A percentile compares a stretch with the other conserved stretches of the same genome.
Evolutionary conservation across 2,113 vertebrate genomes (phyloP).

Genomic region (Bos javanicus): DNA sequence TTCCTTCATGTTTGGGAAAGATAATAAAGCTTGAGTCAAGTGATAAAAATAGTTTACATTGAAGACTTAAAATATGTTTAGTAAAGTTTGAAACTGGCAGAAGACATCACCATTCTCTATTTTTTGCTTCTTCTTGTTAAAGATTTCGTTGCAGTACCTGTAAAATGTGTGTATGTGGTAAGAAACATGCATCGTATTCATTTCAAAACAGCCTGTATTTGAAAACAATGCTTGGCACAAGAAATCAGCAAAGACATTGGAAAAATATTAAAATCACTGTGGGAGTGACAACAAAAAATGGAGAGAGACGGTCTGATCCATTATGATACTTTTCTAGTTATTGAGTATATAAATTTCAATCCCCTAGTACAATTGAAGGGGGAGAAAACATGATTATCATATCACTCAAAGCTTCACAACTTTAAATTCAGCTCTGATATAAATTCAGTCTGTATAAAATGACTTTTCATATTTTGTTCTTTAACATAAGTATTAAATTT

Average conservation of each 20-base stretch:
- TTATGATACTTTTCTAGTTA: conserved; percentile 86
- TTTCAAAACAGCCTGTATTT: conserved; percentile 80
- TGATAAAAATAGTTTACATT: conserved; percentile 70
- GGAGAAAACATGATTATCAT: conserved; percentile 81
- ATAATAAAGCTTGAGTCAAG: conserved; percentile 52
- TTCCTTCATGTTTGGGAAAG: conserved; percentile 43
- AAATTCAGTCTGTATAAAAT: conserved; percentile 82
- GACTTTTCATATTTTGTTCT: conserved; percentile 86
- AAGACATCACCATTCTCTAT: conserved; percentile 50
- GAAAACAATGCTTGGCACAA: conserved; percentile 86
- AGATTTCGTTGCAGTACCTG: conserved; percentile 72
- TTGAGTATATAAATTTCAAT: conserved; percentile 87
- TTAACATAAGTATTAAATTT: conserved; percentile 85
- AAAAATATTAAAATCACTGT: conserved; percentile 88
- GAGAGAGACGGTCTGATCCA: conserved; percentile 84
- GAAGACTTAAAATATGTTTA: conserved; percentile 68
- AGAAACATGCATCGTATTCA: conserved; percentile 68
- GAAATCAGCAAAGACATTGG: conserved; percentile 83
- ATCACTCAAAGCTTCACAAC: conserved; percentile 81
- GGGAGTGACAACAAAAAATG: conserved; percentile 88
- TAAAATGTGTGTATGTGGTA: conserved; percentile 62
- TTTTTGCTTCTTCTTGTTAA: conserved; percentile 66
- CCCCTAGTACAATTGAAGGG: conserved; percentile 76
- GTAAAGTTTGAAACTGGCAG: conserved; percentile 67
- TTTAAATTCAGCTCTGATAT: conserved; percentile 79